Percentiles rank a stretch among this genome's conserved stretches.
These are phyloP conservation scores for Marmota flaviventris DNA, from an alignment of 2,113 vertebrate genomes.

Conservation along the genomic window DNA sequence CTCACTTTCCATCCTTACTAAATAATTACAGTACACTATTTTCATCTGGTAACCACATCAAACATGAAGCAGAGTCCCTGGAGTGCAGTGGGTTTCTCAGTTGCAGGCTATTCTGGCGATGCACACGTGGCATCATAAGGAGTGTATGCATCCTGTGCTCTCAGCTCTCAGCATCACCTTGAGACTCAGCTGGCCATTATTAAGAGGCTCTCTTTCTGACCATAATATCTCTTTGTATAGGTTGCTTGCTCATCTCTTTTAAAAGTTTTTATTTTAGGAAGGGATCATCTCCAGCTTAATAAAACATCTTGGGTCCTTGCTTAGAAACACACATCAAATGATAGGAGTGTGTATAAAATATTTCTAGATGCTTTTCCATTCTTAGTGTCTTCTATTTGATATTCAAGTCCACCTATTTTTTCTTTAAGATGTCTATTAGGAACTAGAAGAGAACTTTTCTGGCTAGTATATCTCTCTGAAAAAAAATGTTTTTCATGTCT, in stretches of 20 bases:
- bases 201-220: background rate
- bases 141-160: no score
- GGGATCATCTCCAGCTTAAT: background rate
- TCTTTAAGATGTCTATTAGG: background rate
- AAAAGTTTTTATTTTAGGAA: background rate
- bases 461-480: background rate
- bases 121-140: no score
- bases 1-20: conserved; percentile 48
- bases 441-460: background rate
- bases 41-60: background rate
- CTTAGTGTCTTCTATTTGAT: background rate
- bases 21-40: background rate
- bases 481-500: background rate
- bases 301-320: background rate
- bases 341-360: background rate
- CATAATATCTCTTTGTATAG: background rate
- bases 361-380: background rate
- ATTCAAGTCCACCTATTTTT: background rate
- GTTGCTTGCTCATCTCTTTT: background rate
- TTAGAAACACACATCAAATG: background rate
- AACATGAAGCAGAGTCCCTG: background rate
- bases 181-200: background rate
- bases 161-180: background rate
- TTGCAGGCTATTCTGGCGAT: background rate
- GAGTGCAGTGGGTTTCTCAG: background rate